Base-by-base conservation (phyloP, 2,888 invertebrate genomes). In the Biston stratarius region DNA sequence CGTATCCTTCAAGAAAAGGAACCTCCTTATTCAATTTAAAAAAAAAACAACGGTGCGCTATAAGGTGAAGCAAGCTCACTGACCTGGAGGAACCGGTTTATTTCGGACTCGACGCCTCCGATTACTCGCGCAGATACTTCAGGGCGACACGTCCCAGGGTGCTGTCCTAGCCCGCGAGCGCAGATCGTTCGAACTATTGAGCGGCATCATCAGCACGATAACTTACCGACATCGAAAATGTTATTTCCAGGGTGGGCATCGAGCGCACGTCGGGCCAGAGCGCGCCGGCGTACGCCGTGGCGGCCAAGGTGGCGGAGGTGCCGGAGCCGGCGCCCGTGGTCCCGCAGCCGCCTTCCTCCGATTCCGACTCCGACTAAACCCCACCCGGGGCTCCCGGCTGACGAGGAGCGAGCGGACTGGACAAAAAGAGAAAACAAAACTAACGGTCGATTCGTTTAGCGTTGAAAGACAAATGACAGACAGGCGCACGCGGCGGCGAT, bases 221-320 rank as follows among this genome's bases (percentile, higher is more conserved):
- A 24, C 24, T 24, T 24, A 24, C 24, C 10, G 11, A 8, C 6
- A 14, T n/a, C n/a, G n/a, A n/a, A n/a, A 38, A 33, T 15, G 42
- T 56, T 44, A 34, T 51, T 60, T 76, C 49, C 86, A 92, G 92
- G 84, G 98, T 98, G 84, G 98, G 97, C 81, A 98, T 98, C 87
- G 98, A 98, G 88, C 97, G 97, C 83, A 97, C 97, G 67, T 80
- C 88, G 59, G 91, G 91, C 1, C 80, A 81, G 76, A 63, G 87
- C 61, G 88, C 89, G 79, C 88, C 92, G 52, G 91, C 92, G 62
- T 92, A 92, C 84, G 83, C 90, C 67, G 78, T 87, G 67, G 87
- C 90, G 12, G 83, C 87, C 68, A 70, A 74, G 72, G 79, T 74
- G 66, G 72, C 80, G 59, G 77, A 73, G 24, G 67, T 76, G 15